phyloP scores from a whole-genome alignment of 2,113 vertebrate genomes.

The Eublepharis macularius region DNA sequence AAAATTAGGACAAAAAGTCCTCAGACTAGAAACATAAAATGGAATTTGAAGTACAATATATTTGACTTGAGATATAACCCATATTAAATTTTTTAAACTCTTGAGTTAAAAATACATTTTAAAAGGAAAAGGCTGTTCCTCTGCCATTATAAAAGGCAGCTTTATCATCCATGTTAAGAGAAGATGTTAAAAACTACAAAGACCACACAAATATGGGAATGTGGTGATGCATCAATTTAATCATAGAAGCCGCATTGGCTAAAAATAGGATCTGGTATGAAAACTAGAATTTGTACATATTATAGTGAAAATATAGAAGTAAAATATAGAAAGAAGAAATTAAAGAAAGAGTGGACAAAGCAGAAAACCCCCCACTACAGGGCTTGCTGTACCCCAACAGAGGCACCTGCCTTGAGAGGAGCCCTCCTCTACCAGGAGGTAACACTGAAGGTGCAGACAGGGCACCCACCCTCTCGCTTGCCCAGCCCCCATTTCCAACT shows the following conservation, averaged over 20 bases:
- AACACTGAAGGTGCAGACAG: too few relatives aligned
- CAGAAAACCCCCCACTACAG: too few relatives aligned
- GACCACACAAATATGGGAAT: background rate
- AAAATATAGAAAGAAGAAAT: too few relatives aligned
- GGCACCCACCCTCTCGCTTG: too few relatives aligned
- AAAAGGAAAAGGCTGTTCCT: constrained; percentile 7
- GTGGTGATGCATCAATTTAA: background rate
- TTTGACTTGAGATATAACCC: background rate
- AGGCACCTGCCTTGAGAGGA: too few relatives aligned
- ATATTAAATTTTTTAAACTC: background rate
- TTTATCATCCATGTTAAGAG: background rate
- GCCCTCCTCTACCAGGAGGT: too few relatives aligned
- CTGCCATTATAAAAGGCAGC: background rate
- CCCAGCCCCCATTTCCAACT: too few relatives aligned
- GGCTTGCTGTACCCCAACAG: too few relatives aligned
- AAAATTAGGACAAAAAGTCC: constrained; percentile 46
- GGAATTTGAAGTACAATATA: constrained; percentile 38
- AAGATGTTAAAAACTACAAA: background rate
- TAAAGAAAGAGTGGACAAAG: too few relatives aligned
- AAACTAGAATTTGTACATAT: background rate
- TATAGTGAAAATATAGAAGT: background rate
- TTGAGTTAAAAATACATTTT: constrained; percentile 7
- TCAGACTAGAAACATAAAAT: constrained; percentile 55
- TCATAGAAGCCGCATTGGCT: background rate
- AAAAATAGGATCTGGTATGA: background rate